Evolutionary conservation across 2,888 invertebrate genomes (phyloP), one percentile per base, ranked within the genome.

Genomic region (Apamea crenata): DNA sequence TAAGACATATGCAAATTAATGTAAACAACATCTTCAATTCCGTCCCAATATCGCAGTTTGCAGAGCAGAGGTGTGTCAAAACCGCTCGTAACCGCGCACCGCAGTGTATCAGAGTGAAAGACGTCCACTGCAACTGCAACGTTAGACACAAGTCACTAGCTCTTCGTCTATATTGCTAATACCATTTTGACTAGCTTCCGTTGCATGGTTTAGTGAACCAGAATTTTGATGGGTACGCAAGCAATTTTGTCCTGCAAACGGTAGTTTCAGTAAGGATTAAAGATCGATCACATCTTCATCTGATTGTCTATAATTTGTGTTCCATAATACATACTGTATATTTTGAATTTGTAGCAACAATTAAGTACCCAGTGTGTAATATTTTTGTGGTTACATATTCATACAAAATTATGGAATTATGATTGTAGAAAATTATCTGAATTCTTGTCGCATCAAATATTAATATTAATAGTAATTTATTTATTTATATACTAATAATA

Each of bases 21-120:
- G 16, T 36, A 65, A 36, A 83, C 77, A 71, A 65, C 6, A 75
- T n/a, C 18, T 10, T 69, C 75, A 47, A 78, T 87, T 77, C 74
- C 32, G 32, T 69, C 16, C 40, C 63, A 65, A 85, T 81, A 68
- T 53, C 73, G 40, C 18, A 70, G 59, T 69, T 36, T 74, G 14
- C 25, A 65, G 59, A 68, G 29, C 40, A 29, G 75, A 75, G 74
- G 69, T 78, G 40, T 80, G 77, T 88, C 87, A 77, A 68, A 83
- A 81, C 79, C 70, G 65, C 18, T 67, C 6, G 77, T 83, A 80
- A 78, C 78, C 80, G 67, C 76, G 66, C 67, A 82, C 83, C 84
- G 77, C 86, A 83, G 71, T 74, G 50, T 78, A 75, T 74, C 47
- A 71, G 67, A 80, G 65, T 75, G 87, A 87, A 68, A 89, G 77